A percentile compares a stretch with the other conserved stretches of the same genome.
Conservation (phyloP, 2,797 vertebrate species). For the Danio tinwini region DNA sequence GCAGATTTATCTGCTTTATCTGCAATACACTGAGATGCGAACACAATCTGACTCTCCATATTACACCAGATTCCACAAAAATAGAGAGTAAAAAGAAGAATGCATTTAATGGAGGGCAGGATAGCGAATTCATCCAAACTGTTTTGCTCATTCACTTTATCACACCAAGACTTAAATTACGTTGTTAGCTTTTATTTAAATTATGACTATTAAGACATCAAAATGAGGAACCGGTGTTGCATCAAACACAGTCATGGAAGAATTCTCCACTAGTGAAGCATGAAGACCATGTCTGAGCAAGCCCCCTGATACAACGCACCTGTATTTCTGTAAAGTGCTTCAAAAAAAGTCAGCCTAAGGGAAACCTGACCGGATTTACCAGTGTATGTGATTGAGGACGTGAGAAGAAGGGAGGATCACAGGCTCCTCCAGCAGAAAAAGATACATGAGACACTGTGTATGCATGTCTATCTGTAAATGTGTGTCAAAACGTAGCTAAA, state of each 20-base stretch:
- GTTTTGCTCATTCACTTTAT: not conserved
- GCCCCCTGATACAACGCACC: not conserved
- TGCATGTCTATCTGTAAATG: conserved; percentile 25
- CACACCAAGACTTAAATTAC: not conserved
- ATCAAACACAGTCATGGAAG: not conserved
- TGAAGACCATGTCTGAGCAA: not conserved
- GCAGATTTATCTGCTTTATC: not conserved
- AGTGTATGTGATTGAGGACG: conserved; percentile 11
- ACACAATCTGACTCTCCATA: not conserved
- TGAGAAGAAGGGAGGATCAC: conserved; percentile 27
- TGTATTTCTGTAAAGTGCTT: conserved; percentile 13
- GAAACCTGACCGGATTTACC: conserved; percentile 43
- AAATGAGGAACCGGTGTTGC: not conserved
- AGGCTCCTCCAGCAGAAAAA: conserved; percentile 1
- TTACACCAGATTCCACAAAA: not conserved
- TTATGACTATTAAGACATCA: not conserved
- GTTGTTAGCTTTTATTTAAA: conserved; percentile 9
- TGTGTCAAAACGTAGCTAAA: conserved; percentile 13
- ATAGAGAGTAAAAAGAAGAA: not conserved
- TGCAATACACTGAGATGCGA: not conserved
- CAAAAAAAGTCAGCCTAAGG: not conserved
- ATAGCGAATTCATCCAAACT: not conserved
- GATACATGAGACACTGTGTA: conserved; percentile 7
- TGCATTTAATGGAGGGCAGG: not conserved
- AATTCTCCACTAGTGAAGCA: not conserved